phyloP scores from a whole-genome alignment of 2,797 vertebrate genomes.

The Anas capensis region DNA sequence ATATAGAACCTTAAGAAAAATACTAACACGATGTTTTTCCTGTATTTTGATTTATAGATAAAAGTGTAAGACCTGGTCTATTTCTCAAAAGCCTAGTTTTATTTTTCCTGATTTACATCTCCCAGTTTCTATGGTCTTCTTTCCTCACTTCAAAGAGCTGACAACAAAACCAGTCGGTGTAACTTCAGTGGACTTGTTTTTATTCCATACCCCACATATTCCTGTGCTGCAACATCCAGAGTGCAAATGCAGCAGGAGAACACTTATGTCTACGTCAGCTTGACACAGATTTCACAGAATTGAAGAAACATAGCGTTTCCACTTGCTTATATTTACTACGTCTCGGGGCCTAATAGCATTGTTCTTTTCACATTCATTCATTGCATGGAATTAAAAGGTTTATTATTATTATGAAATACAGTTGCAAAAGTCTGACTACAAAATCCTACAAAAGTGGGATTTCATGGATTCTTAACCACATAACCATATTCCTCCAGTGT shows the following conservation, averaged over 20 bases:
- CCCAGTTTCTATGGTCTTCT: not conserved
- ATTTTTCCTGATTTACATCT: not conserved
- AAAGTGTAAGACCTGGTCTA: not conserved
- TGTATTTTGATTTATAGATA: not conserved
- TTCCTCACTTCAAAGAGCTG: not conserved
- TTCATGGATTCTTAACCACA: not conserved
- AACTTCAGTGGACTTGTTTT: not conserved
- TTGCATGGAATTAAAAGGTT: not conserved
- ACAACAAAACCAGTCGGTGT: not conserved
- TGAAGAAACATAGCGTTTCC: not conserved
- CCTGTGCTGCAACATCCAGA: not conserved
- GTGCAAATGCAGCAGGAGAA: not conserved
- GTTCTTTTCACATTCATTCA: not conserved
- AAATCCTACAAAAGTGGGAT: not conserved
- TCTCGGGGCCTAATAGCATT: not conserved
- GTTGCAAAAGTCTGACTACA: not conserved
- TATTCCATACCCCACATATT: too few species aligned
- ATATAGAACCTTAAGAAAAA: not conserved
- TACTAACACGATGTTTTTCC: not conserved
- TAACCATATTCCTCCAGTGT: not conserved
- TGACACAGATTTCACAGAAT: not conserved
- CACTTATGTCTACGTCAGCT: not conserved
- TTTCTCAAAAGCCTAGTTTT: not conserved
- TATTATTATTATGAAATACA: not conserved
- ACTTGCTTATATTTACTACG: not conserved